Conservation (phyloP, 2,797 vertebrate genomes). For the Corythornis leucogaster region DNA sequence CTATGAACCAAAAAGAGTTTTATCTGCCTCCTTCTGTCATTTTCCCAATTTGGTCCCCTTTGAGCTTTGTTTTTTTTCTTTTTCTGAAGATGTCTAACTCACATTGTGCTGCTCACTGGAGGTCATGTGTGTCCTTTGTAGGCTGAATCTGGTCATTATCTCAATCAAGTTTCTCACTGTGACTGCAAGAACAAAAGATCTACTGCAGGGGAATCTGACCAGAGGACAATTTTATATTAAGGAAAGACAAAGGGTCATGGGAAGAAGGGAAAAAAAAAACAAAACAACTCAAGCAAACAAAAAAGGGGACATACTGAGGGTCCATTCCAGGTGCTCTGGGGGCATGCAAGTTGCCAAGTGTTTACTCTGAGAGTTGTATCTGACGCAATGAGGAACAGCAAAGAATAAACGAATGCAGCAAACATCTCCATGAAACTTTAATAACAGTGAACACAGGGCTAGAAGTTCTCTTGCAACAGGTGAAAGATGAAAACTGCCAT, state of each 20-base stretch:
- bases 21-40: conserved; percentile 4
- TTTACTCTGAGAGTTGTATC: neutral
- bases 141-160: conserved; percentile 59
- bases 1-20: conserved; percentile 47
- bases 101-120: conserved; percentile 64
- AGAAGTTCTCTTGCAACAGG: conserved; percentile 42
- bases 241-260: conserved; percentile 47
- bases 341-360: conserved; percentile 21
- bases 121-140: conserved; percentile 59
- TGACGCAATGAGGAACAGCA: conserved; percentile 53
- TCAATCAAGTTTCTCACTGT: conserved; percentile 57
- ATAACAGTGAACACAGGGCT: conserved; percentile 27
- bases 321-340: conserved; percentile 25
- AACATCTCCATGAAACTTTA: conserved; percentile 21
- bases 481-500: conserved; percentile 53
- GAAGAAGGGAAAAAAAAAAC: conserved; percentile 36
- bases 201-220: conserved; percentile 56
- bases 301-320: conserved; percentile 60
- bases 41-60: conserved; percentile 13
- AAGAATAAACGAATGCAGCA: conserved; percentile 33
- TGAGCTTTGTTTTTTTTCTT: neutral
- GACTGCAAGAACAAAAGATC: conserved; percentile 63
- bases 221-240: conserved; percentile 37
- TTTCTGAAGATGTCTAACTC: conserved; percentile 65
- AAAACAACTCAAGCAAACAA: conserved; percentile 3